phyloP scores from a whole-genome alignment of 2,113 vertebrate genomes.

The Parotia lawesii region DNA sequence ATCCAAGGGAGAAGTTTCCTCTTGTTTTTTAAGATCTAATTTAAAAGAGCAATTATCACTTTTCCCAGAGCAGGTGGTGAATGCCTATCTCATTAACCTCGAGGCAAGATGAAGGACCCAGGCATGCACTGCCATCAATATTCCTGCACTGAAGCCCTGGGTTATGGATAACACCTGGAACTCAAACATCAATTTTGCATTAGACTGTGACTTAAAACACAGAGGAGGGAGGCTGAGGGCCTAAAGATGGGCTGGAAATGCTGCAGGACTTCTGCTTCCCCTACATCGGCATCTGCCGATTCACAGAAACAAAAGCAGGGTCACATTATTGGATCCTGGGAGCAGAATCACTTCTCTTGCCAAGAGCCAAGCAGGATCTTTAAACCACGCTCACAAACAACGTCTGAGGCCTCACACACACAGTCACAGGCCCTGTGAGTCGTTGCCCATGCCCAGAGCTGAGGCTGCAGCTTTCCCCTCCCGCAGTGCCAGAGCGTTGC shows the following conservation, averaged over 20 bases:
- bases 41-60: background rate
- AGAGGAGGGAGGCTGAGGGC: background rate
- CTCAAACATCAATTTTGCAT: background rate
- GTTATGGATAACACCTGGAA: background rate
- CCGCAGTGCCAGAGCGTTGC: background rate
- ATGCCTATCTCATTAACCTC: background rate
- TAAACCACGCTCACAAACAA: rapidly evolving
- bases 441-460: background rate
- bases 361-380: background rate
- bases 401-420: background rate
- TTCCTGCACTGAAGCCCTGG: background rate
- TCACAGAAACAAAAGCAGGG: background rate
- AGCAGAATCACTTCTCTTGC: background rate
- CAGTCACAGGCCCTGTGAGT: background rate
- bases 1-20: background rate
- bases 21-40: background rate
- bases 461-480: background rate
- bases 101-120: background rate
- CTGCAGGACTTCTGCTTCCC: background rate
- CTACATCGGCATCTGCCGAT: background rate
- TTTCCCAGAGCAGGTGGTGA: background rate
- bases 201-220: background rate
- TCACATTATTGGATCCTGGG: background rate
- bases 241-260: background rate
- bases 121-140: background rate